Conservation (phyloP, 2,797 vertebrate species). For the Rhincodon typus region DNA sequence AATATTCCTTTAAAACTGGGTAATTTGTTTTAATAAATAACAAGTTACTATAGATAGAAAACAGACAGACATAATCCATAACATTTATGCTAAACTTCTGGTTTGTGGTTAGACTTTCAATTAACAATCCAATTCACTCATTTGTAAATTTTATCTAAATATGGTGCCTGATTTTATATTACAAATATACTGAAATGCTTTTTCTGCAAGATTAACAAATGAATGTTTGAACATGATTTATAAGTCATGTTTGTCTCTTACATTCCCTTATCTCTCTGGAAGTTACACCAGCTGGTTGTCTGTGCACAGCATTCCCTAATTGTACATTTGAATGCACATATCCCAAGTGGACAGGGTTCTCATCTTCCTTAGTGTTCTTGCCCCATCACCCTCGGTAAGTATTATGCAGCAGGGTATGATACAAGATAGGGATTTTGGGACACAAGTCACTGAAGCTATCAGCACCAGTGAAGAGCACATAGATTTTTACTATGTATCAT, state of each 20-base stretch:
- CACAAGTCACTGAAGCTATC: neutral
- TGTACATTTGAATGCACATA: neutral
- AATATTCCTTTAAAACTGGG: neutral
- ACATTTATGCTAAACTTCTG: neutral
- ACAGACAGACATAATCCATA: neutral
- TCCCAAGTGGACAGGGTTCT: neutral
- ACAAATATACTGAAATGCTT: neutral
- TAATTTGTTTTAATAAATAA: neutral
- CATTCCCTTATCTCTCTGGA: neutral
- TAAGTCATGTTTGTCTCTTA: neutral
- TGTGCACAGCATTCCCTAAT: neutral
- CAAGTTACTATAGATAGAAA: neutral
- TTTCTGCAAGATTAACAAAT: neutral
- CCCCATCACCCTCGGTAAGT: neutral
- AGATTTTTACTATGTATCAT: neutral
- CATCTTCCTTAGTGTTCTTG: neutral
- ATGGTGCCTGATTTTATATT: neutral
- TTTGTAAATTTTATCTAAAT: neutral
- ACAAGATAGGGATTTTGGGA: neutral
- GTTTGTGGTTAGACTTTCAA: neutral
- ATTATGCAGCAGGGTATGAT: neutral
- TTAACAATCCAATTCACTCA: neutral
- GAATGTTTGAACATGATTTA: neutral
- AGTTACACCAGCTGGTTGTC: neutral
- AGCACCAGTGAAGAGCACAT: neutral